Conservation (phyloP, 2,797 vertebrate genomes). For the Xiphorhynchus erythropygius region DNA sequence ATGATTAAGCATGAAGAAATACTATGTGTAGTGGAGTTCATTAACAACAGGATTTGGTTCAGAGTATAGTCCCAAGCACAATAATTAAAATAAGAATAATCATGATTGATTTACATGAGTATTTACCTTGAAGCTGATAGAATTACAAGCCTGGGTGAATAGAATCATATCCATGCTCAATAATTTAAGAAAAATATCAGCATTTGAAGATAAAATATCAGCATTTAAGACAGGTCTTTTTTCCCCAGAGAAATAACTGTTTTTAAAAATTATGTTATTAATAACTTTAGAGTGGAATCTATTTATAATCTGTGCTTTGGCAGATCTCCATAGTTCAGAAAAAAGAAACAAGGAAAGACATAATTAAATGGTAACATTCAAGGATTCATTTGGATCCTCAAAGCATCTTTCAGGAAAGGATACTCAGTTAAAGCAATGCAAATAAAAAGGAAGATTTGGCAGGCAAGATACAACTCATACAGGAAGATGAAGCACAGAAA, state of each 20-base stretch:
- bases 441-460: neutral
- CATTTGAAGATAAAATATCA: neutral
- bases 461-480: neutral
- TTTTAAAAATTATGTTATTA: neutral
- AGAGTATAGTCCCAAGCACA: neutral
- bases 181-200: neutral
- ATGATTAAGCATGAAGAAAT: neutral
- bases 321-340: neutral
- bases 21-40: neutral
- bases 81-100: neutral
- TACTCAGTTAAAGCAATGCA: neutral
- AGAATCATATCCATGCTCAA: neutral
- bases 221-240: neutral
- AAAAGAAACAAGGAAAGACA: neutral
- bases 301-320: neutral
- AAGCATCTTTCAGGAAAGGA: neutral
- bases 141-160: neutral
- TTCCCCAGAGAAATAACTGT: neutral
- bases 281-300: neutral
- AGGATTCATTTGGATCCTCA: neutral
- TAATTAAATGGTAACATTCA: constrained; percentile 15
- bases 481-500: neutral
- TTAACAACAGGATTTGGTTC: neutral
- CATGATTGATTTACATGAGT: neutral
- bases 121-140: neutral